A percentile compares a stretch with the other conserved stretches of the same genome.
Evolutionary conservation across 2,113 vertebrate genomes (phyloP).

Genomic region (Etia nguti): DNA sequence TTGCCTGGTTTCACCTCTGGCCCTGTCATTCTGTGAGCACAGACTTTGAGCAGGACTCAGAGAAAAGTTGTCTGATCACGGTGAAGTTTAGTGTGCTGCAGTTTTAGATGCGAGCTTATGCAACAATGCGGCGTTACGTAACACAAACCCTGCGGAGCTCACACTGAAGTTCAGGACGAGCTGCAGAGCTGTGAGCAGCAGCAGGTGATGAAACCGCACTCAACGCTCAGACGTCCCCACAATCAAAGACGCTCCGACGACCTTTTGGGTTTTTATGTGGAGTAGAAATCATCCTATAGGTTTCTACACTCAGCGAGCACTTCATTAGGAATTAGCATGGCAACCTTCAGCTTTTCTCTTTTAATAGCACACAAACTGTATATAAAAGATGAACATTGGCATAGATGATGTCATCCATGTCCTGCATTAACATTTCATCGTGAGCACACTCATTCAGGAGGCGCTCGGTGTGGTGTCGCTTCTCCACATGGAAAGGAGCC

Average conservation of each 20-base stretch:
- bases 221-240: neutral
- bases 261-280: neutral
- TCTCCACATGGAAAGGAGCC: neutral
- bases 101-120: neutral
- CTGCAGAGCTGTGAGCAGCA: neutral
- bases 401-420: neutral
- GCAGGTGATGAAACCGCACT: neutral
- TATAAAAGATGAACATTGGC: neutral
- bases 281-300: neutral
- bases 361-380: neutral
- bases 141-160: neutral
- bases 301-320: neutral
- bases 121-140: neutral
- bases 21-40: neutral
- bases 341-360: neutral
- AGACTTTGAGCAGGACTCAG: neutral
- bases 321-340: neutral
- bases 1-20: neutral
- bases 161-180: neutral
- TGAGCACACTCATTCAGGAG: neutral
- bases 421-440: neutral
- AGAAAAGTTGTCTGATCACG: neutral
- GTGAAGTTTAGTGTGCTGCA: neutral
- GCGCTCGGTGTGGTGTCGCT: neutral
- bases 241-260: neutral